phyloP scores from a whole-genome alignment of 2,113 vertebrate genomes.

The Cinclus mexicanus region DNA sequence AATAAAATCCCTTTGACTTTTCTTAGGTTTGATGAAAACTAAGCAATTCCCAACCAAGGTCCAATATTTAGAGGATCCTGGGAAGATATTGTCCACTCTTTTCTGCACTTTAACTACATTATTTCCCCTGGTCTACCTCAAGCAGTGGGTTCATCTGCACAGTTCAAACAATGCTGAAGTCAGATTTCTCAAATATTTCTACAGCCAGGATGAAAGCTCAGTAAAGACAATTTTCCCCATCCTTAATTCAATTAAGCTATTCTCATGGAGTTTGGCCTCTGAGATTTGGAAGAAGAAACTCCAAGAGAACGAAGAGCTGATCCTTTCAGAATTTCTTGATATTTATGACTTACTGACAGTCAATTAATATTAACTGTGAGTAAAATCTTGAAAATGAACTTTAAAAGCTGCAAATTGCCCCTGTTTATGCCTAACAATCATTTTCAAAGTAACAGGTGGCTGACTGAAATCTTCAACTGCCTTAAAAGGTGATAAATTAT shows the following conservation, averaged over 20 bases:
- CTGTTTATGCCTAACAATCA: slow-evolving; percentile 29
- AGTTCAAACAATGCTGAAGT: neutral
- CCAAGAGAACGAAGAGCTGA: neutral
- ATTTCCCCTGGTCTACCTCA: neutral
- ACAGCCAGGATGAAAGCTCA: neutral
- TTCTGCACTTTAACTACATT: neutral
- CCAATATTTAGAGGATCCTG: neutral
- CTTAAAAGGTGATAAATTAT: slow-evolving; percentile 37
- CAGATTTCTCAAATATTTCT: neutral
- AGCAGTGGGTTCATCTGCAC: neutral
- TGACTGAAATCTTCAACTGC: slow-evolving; percentile 39
- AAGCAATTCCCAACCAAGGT: neutral
- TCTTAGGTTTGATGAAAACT: neutral
- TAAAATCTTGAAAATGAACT: slow-evolving; percentile 51
- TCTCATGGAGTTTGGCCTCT: neutral
- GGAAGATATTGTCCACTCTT: neutral
- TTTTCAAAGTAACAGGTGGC: slow-evolving; percentile 55
- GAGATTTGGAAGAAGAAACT: neutral
- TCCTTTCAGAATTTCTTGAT: neutral
- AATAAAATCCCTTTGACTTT: neutral
- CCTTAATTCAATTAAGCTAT: neutral
- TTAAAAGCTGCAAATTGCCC: slow-evolving; percentile 40
- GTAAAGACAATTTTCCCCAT: neutral
- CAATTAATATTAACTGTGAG: slow-evolving; percentile 29
- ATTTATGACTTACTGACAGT: slow-evolving; percentile 10